Base-by-base conservation (phyloP, 2,888 invertebrate genomes). In the Teleogryllus oceanicus region DNA sequence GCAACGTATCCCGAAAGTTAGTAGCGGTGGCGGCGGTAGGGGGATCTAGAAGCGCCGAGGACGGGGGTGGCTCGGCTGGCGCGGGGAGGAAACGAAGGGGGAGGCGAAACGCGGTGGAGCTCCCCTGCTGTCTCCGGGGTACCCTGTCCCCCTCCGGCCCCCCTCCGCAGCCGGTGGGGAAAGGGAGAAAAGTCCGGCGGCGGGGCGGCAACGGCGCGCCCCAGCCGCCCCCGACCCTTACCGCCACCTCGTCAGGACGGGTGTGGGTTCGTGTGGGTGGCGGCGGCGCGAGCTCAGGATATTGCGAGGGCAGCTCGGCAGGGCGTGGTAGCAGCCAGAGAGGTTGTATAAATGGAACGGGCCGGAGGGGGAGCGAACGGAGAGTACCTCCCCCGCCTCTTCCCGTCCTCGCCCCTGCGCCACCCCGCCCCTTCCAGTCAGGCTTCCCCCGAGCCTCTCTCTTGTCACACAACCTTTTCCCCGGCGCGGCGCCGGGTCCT, bases 1-100 rank as follows among this genome's bases (percentile, higher is more conserved):
- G 62, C 62, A 62, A 62, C 62, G 62, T 62, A 62, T 62, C 62
- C 62, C 62, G 62, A 62, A 62, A 62, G 62, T 62, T 62, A 62
- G 62, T 62, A 62, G 62, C 62, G 62, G 62, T n/a, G 62, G 62
- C 62, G 62, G n/a, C n/a, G 62, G 62, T n/a, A 8, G 62, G 62
- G 62, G 62, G n/a, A 37, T 37, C 37, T 37, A 37, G 37, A 37
- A 37, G 37, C 37, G 37, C 37, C 37, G 37, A 37, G 37, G 62
- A 13, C 62, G 62, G 16, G 62, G 16, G 62, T 62, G 8, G 62
- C 16, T n/a, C 13, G 62, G 16, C 62, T 1, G n/a, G 62, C 62
- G 62, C 16, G n/a, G 62, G 62, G 62, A 62, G 62, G 62, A 13
- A 62, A 12, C 37, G 62, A 62, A n/a, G 16, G n/a, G 62, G n/a